Evolutionary conservation across 2,797 vertebrate species (phyloP).

Genomic region (Channallabes apus): DNA sequence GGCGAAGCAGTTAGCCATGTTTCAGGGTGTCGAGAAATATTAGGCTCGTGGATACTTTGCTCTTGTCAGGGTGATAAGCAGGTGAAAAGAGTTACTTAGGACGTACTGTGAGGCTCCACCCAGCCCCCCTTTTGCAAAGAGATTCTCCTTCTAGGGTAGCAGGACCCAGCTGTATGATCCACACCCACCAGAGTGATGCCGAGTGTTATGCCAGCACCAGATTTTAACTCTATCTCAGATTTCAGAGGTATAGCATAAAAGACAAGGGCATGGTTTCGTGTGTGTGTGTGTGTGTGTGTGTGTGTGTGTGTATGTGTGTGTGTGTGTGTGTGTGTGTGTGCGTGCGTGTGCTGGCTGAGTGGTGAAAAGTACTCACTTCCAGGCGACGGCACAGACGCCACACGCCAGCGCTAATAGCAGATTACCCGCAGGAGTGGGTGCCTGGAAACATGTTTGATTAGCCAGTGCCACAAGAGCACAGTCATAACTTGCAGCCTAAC

Average conservation of each 20-base stretch:
- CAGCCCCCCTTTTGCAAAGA: constrained; percentile 30
- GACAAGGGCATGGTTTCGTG: constrained; percentile 20
- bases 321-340: constrained; percentile 5
- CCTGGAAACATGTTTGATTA: constrained; percentile 61
- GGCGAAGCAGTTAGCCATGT: constrained; percentile 30
- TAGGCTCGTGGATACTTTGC: constrained; percentile 66
- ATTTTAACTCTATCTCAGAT: constrained; percentile 42
- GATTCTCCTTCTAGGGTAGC: constrained; percentile 41
- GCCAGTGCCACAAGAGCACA: constrained; percentile 52
- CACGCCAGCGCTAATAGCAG: constrained; percentile 54
- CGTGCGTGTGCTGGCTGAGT: constrained; percentile 25
- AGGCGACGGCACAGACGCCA: constrained; percentile 52
- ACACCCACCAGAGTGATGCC: constrained; percentile 21
- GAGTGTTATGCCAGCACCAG: constrained; percentile 6
- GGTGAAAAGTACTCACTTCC: constrained; percentile 51
- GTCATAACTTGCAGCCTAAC: constrained; percentile 45
- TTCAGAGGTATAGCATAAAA: constrained; percentile 37
- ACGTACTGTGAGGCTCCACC: constrained; percentile 61
- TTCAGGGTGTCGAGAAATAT: constrained; percentile 65
- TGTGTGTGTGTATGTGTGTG: not conserved
- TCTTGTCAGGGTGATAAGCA: constrained; percentile 67
- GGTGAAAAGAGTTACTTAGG: constrained; percentile 64
- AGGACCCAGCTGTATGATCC: not conserved
- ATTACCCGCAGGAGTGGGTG: constrained; percentile 54
- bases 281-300: not conserved